Base-by-base conservation (phyloP, 2,797 vertebrate species). In the Molossus molossus region DNA sequence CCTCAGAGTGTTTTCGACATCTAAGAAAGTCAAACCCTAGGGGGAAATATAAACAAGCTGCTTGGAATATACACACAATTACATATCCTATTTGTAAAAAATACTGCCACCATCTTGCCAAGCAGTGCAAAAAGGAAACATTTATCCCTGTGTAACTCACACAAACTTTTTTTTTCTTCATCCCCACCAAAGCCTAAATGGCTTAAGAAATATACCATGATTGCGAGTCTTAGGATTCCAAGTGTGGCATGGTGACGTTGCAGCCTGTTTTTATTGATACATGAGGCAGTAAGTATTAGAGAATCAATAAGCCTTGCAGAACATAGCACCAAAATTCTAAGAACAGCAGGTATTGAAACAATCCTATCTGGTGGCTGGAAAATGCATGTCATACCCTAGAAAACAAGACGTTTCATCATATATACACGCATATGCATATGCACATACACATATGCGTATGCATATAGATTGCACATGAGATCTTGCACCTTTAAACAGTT, bases 11-110 rank as follows among this genome's bases (percentile, higher is more conserved):
- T 95, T 87, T 97, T 90, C 96, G 81, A 96, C 27, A 53, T 94
- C 91, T 96, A 96, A 97, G 97, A 94, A 97, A 97, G 96, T 97
- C 83, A 97, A 97, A 95, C 93, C 95, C 95, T 90, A 92, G 82
- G 89, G 96, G 91, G 70, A 95, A 97, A 97, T 84, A 97, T 91
- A 98, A 98, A 98, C 96, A 93, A 90, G 82, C 45, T 95, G 53
- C 75, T 91, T 96, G 91, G 93, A 94, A 92, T 95, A 96, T 6
- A 2, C 15, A 92, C 21, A 9, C n/a, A 96, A 25, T 92, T 97
- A 92, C 96, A 77, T 75, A 94, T 91, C 86, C 69, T 97, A 92
- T 95, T 96, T 98, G 76, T 96, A 98, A 96, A 97, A 95, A 86
- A 60, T 81, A 58, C 83, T 91, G 72, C 93, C 97, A 94, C 96